Evolutionary conservation across 1,140 invertebrate genomes (phyloP), one percentile per base, ranked within the genome.

Genomic region (Drosophila yakuba): DNA sequence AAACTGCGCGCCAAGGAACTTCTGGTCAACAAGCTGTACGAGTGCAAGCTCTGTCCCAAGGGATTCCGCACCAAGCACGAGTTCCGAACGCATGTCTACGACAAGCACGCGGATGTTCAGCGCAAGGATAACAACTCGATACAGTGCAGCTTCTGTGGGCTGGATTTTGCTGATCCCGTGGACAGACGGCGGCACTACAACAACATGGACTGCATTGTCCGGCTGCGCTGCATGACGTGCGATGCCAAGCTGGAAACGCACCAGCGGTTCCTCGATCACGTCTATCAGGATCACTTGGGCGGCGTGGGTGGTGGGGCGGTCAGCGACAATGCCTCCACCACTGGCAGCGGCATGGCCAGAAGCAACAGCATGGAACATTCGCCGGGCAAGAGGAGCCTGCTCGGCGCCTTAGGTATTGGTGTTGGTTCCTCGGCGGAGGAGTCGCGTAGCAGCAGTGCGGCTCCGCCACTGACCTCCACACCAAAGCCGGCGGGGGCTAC

Each of bases 201-300:
- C 58, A 92, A 92, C 51, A 91, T 92, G 88, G 91, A 91, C 32
- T 92, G 92, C 51, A 92, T 92, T 63, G 90, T 92, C 3, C 80
- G 83, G 3, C 35, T 92, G 32, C 88, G 90, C n/a, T 92, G 92
- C 73, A 89, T 91, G 73, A 92, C 92, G 12, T 92, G 92, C 38
- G 88, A 92, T 41, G 88, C 82, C 17, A 91, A 92, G 52, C 72
- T 92, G 62, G 91, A 92, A 58, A 90, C 80, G 39, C 90, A 92
- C 64, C 86, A 92, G 56, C 82, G 81, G 1, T 92, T 92, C 62
- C 73, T 92, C 28, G 91, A 92, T 8, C 92, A 92, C 41, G 92
- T 92, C 47, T 92, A 92, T 66, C 84, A 91, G 63, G 85, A 91
- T 54, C 92, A 92, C 60, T 25, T 92, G 62, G 81, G 88, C 20